These are phyloP conservation scores for Craterocephalus amniculus DNA, from an alignment of 2,797 vertebrate genomes.

Conservation along the genomic window DNA sequence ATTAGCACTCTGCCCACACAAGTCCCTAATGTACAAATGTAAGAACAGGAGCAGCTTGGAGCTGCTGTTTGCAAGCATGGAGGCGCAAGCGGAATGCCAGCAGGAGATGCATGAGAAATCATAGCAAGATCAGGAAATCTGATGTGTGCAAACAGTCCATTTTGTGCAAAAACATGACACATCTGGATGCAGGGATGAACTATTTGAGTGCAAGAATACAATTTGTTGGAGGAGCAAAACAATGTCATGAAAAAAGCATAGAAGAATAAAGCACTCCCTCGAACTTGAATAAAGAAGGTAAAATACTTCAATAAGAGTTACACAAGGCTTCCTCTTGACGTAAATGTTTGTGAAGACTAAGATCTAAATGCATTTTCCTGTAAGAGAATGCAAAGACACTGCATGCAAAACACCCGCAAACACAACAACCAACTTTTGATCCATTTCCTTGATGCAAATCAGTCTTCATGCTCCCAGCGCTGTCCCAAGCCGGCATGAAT, in stretches of 20 bases:
- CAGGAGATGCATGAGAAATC: background rate
- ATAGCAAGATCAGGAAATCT: background rate
- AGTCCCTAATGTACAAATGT: background rate
- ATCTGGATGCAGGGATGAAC: background rate
- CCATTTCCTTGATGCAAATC: constrained; percentile 61
- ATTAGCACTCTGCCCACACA: background rate
- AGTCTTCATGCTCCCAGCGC: constrained; percentile 44
- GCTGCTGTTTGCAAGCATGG: background rate
- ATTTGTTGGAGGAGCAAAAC: background rate
- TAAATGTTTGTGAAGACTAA: background rate
- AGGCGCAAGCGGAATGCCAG: background rate
- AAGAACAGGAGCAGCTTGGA: background rate
- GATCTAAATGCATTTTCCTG: background rate
- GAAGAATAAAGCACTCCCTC: background rate
- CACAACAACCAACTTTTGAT: constrained; percentile 27
- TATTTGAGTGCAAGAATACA: background rate
- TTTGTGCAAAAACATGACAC: background rate
- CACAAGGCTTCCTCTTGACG: background rate
- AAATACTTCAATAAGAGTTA: background rate
- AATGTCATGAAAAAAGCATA: background rate
- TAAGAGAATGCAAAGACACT: background rate
- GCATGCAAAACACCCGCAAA: background rate
- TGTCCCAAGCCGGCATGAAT: constrained; percentile 54
- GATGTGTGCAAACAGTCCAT: background rate
- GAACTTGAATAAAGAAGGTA: background rate